These are phyloP conservation scores for Psettodes erumei DNA, from an alignment of 2,113 vertebrate genomes.

Conservation along the genomic window DNA sequence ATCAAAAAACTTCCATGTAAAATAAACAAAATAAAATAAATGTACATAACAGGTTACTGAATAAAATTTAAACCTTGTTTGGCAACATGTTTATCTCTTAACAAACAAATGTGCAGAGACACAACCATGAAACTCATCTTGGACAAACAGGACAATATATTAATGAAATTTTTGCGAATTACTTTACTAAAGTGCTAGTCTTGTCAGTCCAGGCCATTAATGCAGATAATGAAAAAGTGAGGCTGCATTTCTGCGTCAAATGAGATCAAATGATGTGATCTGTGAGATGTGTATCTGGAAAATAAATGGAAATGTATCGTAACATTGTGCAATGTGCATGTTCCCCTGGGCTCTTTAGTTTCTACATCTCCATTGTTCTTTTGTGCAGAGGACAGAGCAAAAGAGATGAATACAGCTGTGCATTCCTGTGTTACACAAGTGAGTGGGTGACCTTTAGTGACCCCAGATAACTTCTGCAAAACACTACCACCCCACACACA, in stretches of 20 bases:
- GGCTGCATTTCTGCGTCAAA: not conserved
- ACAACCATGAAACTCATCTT: not conserved
- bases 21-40: not conserved
- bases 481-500: constrained; percentile 17
- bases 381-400: constrained; percentile 39
- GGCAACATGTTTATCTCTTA: not conserved
- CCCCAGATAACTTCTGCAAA: constrained; percentile 24
- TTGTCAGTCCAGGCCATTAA: not conserved
- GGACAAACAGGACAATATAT: no score
- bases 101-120: not conserved
- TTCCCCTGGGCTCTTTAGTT: constrained; percentile 1
- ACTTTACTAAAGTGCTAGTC: not conserved
- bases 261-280: not conserved
- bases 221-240: not conserved
- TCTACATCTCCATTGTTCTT: constrained; percentile 36
- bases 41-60: no score
- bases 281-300: no score
- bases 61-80: not conserved
- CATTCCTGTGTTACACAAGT: constrained; percentile 13
- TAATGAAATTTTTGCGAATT: not conserved
- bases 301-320: constrained; percentile 14
- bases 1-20: no score
- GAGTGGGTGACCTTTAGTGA: constrained; percentile 42
- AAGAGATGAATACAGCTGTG: constrained; percentile 32
- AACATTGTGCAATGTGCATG: not conserved